Evolutionary conservation across 2,888 invertebrate genomes (phyloP).

Genomic region (Cryptocheilus praepositus): DNA sequence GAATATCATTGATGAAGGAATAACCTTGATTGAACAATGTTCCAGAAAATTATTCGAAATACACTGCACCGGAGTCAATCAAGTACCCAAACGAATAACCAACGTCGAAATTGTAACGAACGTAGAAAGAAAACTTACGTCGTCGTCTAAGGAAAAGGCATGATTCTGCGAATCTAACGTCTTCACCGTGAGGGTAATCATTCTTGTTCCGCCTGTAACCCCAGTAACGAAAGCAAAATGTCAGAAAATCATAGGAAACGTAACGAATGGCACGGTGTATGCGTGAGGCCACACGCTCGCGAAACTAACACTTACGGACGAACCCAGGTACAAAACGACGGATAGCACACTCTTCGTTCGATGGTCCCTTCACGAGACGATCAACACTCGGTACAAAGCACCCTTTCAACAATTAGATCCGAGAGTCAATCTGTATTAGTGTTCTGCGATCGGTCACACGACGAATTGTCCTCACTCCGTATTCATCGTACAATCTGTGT

Average conservation of each 20-base stretch:
- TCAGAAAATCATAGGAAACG: constrained; percentile 20
- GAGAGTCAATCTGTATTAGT: neutral
- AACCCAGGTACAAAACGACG: constrained; percentile 31
- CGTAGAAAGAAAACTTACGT: constrained; percentile 79
- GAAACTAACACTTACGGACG: constrained; percentile 29
- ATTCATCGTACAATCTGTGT: constrained; percentile 23
- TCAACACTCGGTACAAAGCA: neutral
- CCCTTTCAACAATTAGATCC: neutral
- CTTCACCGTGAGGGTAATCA: constrained; percentile 92
- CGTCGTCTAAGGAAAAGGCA: constrained; percentile 87
- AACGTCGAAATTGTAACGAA: constrained; percentile 4
- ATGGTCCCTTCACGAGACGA: neutral
- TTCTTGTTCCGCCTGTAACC: constrained; percentile 58
- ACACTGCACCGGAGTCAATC: neutral
- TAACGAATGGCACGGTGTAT: constrained; percentile 9
- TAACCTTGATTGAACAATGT: too few relatives aligned
- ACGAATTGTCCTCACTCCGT: constrained; percentile 9
- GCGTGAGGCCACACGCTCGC: constrained; percentile 21
- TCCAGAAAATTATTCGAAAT: too few relatives aligned
- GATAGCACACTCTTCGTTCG: constrained; percentile 33
- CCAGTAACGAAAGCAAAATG: neutral
- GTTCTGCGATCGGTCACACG: constrained; percentile 7
- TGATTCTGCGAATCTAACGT: constrained; percentile 93
- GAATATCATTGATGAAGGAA: too few relatives aligned
- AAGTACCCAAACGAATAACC: constrained; percentile 10